Percentiles rank a stretch among this genome's conserved stretches.
phyloP scores from a whole-genome alignment of 2,113 vertebrate genomes.

The Lontra canadensis region DNA sequence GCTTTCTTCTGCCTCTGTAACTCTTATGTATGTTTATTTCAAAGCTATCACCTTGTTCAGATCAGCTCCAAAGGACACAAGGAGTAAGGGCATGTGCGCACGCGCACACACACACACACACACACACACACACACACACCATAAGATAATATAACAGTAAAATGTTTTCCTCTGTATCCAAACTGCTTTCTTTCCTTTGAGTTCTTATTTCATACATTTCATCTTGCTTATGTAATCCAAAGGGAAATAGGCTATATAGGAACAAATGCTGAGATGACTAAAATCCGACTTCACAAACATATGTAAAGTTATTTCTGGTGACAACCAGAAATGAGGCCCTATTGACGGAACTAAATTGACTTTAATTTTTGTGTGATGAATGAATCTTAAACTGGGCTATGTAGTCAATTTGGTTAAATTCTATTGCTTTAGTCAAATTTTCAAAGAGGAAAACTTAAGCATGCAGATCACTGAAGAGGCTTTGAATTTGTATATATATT shows the following conservation, averaged over 20 bases:
- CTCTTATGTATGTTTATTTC: constrained; percentile 53
- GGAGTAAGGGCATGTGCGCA: background rate
- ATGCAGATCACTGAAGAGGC: constrained; percentile 11
- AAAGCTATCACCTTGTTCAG: constrained; percentile 18
- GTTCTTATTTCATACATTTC: constrained; percentile 66
- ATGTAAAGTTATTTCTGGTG: constrained; percentile 62
- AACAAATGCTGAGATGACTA: constrained; percentile 68
- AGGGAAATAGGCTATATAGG: constrained; percentile 61
- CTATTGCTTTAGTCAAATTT: constrained; percentile 66
- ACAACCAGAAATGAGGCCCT: constrained; percentile 35
- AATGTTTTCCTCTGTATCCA: constrained; percentile 11
- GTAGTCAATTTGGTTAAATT: constrained; percentile 64
- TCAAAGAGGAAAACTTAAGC: background rate
- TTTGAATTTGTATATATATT: constrained; percentile 35
- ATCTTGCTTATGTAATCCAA: constrained; percentile 63
- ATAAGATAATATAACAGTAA: background rate
- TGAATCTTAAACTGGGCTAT: constrained; percentile 62
- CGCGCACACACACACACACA: background rate
- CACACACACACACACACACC: background rate
- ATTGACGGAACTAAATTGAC: constrained; percentile 65
- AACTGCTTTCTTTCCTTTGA: constrained; percentile 37
- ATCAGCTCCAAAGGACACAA: background rate
- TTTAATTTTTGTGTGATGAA: constrained; percentile 75
- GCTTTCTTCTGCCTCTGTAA: background rate
- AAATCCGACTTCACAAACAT: constrained; percentile 46